phyloP scores from a whole-genome alignment of 2,888 invertebrate genomes.

The Cyclophora albipunctata region DNA sequence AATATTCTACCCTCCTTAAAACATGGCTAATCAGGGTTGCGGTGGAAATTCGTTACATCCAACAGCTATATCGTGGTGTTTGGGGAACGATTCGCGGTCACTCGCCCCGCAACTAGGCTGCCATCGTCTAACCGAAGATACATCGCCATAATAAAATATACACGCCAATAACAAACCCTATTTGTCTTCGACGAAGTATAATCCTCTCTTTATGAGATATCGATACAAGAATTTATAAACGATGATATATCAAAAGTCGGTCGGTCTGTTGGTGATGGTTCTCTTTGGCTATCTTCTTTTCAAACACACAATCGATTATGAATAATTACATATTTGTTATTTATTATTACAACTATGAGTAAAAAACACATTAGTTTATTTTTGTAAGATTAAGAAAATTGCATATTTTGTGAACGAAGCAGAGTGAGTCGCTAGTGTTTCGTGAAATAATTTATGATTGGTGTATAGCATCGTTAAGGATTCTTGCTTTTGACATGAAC shows the following conservation, averaged over 20 bases:
- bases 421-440: background rate
- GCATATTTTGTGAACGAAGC: too few species aligned
- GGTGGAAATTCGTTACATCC: slow-evolving; percentile 1
- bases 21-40: too few species aligned
- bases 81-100: background rate
- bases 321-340: too few species aligned
- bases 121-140: slow-evolving; percentile 3
- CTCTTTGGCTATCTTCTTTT: too few species aligned
- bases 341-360: too few species aligned
- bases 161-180: slow-evolving; percentile 2
- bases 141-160: slow-evolving; percentile 7
- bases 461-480: too few species aligned
- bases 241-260: background rate
- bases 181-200: slow-evolving; percentile 5
- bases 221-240: background rate
- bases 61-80: background rate
- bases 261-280: too few species aligned
- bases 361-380: too few species aligned
- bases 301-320: too few species aligned
- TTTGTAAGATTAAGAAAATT: too few species aligned
- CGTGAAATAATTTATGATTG: background rate
- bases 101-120: background rate
- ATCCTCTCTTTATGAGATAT: slow-evolving; percentile 1
- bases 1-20: too few species aligned
- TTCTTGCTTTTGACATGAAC: too few species aligned